Percentiles rank a stretch among this genome's conserved stretches.
These are phyloP conservation scores for Somateria mollissima DNA, from an alignment of 2,797 vertebrate species.

Conservation along the genomic window DNA sequence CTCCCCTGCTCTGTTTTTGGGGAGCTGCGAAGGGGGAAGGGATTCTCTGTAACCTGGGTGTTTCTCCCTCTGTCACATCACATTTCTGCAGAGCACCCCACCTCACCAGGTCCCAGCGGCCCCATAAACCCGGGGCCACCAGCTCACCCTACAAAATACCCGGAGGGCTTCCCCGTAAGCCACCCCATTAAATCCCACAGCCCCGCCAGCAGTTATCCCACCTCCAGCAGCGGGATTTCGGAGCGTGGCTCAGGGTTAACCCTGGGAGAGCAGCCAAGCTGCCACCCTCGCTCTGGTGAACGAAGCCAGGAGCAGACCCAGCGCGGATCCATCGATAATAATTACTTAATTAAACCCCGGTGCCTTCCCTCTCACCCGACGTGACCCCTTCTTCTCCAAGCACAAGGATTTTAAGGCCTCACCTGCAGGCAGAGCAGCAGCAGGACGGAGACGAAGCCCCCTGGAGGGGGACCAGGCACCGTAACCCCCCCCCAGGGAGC, in stretches of 20 bases:
- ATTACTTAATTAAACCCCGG: neutral
- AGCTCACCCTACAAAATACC: neutral
- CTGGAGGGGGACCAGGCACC: too few species aligned
- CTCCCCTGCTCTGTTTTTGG: neutral
- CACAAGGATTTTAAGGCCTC: neutral
- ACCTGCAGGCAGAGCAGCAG: neutral
- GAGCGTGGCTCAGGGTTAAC: neutral
- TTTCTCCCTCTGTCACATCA: neutral
- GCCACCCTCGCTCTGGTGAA: neutral
- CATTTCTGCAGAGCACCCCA: neutral
- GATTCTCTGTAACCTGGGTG: neutral
- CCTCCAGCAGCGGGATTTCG: neutral
- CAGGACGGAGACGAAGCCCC: fast-evolving
- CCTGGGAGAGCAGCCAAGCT: neutral
- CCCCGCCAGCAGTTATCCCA: neutral
- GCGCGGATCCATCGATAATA: neutral
- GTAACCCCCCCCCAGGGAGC: too few species aligned
- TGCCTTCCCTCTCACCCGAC: neutral
- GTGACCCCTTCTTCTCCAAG: neutral
- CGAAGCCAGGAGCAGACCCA: neutral
- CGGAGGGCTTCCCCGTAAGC: neutral
- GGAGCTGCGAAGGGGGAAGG: neutral
- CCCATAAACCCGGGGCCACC: neutral
- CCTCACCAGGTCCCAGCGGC: neutral
- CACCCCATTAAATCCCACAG: neutral